Conservation (phyloP, 2,113 vertebrate species). For the Alouatta palliata region DNA sequence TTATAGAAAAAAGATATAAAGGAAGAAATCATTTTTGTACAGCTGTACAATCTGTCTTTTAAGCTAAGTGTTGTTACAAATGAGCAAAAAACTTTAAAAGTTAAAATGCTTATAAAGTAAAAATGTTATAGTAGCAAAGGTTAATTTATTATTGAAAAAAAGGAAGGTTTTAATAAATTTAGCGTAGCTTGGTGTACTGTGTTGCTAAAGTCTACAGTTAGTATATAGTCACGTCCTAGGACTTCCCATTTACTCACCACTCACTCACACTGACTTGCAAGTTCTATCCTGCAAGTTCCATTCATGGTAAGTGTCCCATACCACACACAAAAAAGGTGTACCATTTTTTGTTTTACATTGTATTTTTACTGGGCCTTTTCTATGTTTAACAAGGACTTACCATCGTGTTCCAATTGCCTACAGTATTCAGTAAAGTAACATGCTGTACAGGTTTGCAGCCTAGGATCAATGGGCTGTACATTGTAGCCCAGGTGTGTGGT, state of each 20-base stretch:
- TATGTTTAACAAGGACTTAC: background rate
- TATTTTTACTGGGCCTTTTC: background rate
- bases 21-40: background rate
- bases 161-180: background rate
- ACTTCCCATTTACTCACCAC: background rate
- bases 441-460: background rate
- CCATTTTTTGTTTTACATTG: background rate
- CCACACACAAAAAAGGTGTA: background rate
- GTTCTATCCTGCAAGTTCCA: background rate
- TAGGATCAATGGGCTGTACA: background rate
- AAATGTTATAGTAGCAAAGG: background rate
- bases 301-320: background rate
- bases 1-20: background rate
- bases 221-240: background rate
- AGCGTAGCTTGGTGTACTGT: background rate
- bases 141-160: background rate
- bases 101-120: background rate
- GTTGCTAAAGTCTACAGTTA: background rate
- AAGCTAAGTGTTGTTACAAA: background rate
- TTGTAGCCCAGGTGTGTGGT: background rate
- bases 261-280: background rate
- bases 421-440: background rate
- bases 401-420: background rate
- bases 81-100: background rate
- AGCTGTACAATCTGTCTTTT: background rate